Conservation (phyloP, 1,140 invertebrate species). For the Medauroidea extradentata region DNA sequence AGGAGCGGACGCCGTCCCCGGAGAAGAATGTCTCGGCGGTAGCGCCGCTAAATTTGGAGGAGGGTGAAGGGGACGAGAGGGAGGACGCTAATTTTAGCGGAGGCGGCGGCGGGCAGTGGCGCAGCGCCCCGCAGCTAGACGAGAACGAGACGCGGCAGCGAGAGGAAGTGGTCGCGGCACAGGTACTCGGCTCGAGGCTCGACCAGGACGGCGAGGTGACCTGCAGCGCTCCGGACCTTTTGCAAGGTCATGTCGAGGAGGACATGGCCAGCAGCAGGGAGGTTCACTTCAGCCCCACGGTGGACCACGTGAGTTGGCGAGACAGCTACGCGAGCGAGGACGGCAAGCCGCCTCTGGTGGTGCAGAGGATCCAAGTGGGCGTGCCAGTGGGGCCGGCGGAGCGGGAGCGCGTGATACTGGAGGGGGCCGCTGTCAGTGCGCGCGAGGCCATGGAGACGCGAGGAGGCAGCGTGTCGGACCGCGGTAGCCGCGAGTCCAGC, state of each 20-base stretch:
- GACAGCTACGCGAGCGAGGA: constrained; percentile 14
- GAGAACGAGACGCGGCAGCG: constrained; percentile 20
- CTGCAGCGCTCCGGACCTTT: constrained; percentile 4
- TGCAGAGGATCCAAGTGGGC: constrained; percentile 10
- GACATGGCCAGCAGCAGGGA: constrained; percentile 43
- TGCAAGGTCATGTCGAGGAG: constrained; percentile 33
- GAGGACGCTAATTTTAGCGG: constrained; percentile 30
- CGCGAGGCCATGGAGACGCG: constrained; percentile 6
- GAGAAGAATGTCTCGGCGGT: too few species aligned
- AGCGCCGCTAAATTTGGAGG: constrained; percentile 13
- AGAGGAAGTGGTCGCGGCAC: not conserved
- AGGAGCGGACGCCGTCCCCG: too few species aligned
- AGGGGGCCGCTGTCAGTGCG: not conserved
- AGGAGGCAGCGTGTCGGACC: not conserved
- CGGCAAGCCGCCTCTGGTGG: not conserved
- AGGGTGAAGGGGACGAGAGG: constrained; percentile 12
- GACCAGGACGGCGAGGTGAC: not conserved
- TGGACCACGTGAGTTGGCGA: constrained; percentile 64
- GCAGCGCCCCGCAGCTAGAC: not conserved
- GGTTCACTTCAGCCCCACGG: constrained; percentile 65
- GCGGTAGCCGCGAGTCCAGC: not conserved
- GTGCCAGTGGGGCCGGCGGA: not conserved
- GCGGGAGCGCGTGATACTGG: constrained; percentile 1
- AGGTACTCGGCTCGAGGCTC: not conserved
- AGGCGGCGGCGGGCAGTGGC: constrained; percentile 2